Evolutionary conservation across 2,888 invertebrate species (phyloP), one percentile per base, ranked within the genome.

Genomic region (Arctia plantaginis): DNA sequence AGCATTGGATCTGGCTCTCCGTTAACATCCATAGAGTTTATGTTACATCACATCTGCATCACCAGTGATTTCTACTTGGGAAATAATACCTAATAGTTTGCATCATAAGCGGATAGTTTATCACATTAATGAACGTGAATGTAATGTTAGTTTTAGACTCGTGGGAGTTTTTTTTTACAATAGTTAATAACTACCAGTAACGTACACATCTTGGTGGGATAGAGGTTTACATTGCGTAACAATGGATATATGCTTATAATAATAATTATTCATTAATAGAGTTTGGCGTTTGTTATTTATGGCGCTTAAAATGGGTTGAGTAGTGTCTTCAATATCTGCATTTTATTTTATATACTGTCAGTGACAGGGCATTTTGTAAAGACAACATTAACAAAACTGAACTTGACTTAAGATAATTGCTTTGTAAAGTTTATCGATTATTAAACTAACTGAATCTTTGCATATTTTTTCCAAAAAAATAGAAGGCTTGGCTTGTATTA

Each of bases 151-250:
- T 67, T 76, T 75, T 72, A 71, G 69, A 78, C 73, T 72, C 83
- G 86, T 87, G 87, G 75, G 87, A 87, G 86, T 69, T 71, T 59
- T 59, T 30, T 44, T 76, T 55, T 33, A 77, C 35, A 70, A 66
- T 69, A 55, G n/a, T n/a, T n/a, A n/a, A n/a, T n/a, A n/a, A n/a
- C 51, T 12, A 69, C 39, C 64, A 41, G 47, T 33, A 12, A 59
- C 47, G 41, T 30, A 35, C 20, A 30, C 44, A 59, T 59, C 20
- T 10, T 44, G 39, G 30, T 68, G 41, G 47, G 51, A 75, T 75
- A 69, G 73, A 74, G 68, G 76, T 69, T 74, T 69, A 68, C 41
- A 74, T 74, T 73, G 73, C 70, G 74, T 10, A 35, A 74, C 72
- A 74, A 79, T 79, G 71, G 39, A 72, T 59, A 41, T 33, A 64